Base-by-base conservation (phyloP, 2,113 vertebrate genomes). In the Urocynchramus pylzowi region DNA sequence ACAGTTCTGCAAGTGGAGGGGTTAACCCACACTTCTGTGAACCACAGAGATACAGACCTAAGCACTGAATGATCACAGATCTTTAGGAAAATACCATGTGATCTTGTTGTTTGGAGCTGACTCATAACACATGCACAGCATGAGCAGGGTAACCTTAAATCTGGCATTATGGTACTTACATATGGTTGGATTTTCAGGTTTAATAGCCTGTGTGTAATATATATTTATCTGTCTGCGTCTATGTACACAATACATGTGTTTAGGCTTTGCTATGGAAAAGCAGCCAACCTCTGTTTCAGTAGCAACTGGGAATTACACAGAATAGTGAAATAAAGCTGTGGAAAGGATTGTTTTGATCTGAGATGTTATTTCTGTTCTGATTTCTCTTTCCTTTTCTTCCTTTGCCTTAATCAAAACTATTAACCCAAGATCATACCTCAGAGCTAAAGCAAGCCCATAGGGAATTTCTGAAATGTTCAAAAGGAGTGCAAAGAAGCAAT, bases 401-500 rank as follows among this genome's bases (percentile, higher is more conserved):
- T 82, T 86, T 90, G 59, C 50, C 77, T 88, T 96, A 85, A 80
- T 86, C 63, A 83, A 86, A 94, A 37, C 65, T 60, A 41, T 95
- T 92, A 94, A 92, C 69, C 64, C 2, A 7, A 81, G 89, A 80
- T 89, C 71, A 54, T 63, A 59, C 42, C 71, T 91, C 63, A 77
- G 75, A 93, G 71, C 54, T 91, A 57, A 73, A 61, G 57, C 23
- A 70, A 85, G 16, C 21, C 57, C 33, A 47, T 19, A 52, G 79
- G 47, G 35, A 67, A 54, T 95, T 80, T 73, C 59, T 88, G 71
- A 86, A 83, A 76, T 77, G 84, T 54, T 67, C 54, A 77, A 37
- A 56, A 85, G 45, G 45, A 94, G 24, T 67, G 37, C 33, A 80
- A 70, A 83, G 63, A 93, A 90, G 45, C 23, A 80, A 7, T 83